phyloP scores from a whole-genome alignment of 2,113 vertebrate genomes.

The Rousettus leschenaultii region DNA sequence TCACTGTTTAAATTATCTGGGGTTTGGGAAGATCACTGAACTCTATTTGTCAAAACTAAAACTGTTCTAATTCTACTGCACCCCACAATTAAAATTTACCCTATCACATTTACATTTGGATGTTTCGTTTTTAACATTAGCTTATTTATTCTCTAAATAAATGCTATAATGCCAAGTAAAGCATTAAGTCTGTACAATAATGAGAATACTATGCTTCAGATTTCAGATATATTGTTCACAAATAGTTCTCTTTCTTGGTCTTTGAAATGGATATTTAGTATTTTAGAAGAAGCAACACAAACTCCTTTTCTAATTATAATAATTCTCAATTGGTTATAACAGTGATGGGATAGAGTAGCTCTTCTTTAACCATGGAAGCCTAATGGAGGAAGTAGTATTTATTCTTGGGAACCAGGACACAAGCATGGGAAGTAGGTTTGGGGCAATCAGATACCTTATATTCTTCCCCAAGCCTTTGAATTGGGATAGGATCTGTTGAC shows the following conservation, averaged over 20 bases:
- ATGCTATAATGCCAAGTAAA: background rate
- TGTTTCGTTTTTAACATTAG: background rate
- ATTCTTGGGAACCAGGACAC: background rate
- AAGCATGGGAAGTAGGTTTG: background rate
- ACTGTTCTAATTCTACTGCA: background rate
- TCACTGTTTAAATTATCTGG: background rate
- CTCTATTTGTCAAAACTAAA: background rate
- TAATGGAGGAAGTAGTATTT: background rate
- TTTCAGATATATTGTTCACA: background rate
- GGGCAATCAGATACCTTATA: no score
- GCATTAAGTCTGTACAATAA: background rate
- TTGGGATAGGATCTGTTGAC: background rate
- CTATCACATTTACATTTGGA: background rate
- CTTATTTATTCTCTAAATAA: background rate
- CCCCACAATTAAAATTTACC: background rate
- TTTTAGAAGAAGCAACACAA: background rate
- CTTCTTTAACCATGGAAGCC: background rate
- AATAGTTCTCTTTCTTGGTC: background rate
- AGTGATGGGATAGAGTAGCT: background rate
- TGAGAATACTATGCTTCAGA: background rate
- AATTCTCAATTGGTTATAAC: background rate
- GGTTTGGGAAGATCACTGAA: background rate
- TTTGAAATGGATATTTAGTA: background rate
- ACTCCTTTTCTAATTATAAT: background rate
- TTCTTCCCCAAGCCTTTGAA: background rate